Evolutionary conservation across 1,140 invertebrate species (phyloP).

Genomic region (Drosophila tristis): DNA sequence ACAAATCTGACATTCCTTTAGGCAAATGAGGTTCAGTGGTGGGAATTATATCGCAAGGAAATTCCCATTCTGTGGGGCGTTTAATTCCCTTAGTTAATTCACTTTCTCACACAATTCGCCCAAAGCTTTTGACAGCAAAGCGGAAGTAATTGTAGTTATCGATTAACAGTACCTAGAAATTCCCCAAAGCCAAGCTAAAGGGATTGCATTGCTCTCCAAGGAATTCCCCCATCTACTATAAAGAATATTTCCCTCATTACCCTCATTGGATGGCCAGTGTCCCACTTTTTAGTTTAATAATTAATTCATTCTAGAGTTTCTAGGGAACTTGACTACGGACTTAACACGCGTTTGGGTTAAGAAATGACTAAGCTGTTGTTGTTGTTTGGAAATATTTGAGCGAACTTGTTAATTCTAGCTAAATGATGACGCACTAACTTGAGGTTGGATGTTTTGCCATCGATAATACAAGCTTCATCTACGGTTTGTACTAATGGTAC

Average conservation of each 20-base stretch:
- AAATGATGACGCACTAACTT: constrained; percentile 26
- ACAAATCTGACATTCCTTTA: not conserved
- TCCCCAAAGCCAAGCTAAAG: too few relatives aligned
- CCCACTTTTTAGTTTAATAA: constrained; percentile 16
- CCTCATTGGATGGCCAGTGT: too few relatives aligned
- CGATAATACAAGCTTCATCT: not conserved
- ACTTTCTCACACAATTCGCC: not conserved
- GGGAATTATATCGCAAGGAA: not conserved
- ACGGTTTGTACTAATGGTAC: too few relatives aligned
- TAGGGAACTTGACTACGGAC: not conserved
- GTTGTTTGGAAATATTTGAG: constrained; percentile 13
- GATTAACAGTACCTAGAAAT: too few relatives aligned
- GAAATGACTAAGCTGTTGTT: constrained; percentile 19
- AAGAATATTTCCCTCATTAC: too few relatives aligned
- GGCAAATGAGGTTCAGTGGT: not conserved
- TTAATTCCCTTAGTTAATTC: not conserved
- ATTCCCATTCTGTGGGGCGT: constrained; percentile 4
- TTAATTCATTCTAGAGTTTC: constrained; percentile 11
- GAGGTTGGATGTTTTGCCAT: constrained; percentile 7
- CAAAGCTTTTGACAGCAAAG: too few relatives aligned
- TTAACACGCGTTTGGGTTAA: not conserved
- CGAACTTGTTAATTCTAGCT: constrained; percentile 43
- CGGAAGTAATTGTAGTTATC: too few relatives aligned
- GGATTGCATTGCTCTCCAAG: too few relatives aligned
- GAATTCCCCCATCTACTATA: too few relatives aligned